Evolutionary conservation across 2,797 vertebrate genomes (phyloP), one percentile per base, ranked within the genome.

Genomic region (Sarcoramphus papa): DNA sequence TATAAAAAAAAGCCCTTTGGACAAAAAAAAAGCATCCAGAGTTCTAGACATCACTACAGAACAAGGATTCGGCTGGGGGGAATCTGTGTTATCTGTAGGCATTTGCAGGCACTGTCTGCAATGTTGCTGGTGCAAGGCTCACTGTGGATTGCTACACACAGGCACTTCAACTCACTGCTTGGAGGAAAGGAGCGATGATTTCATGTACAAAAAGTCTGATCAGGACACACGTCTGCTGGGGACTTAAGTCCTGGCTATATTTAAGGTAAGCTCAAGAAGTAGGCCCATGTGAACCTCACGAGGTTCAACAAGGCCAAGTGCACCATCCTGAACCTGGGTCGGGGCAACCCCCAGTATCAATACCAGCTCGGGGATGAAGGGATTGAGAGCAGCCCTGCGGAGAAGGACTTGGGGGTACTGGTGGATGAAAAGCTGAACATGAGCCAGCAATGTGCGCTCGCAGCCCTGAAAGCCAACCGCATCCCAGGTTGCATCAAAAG

Each of bases 61-160:
- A 72, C 47, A 41, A 5, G 19, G 41, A 76, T 40, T 50, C 28
- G 35, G n/a, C 25, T 4, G 3, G n/a, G 50, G 33, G 6, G 40
- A 77, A 48, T 24, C 23, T 19, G 35, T 64, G 74, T 11, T 82
- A 48, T 35, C 15, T 45, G 62, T 6, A 60, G 41, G 59, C 14
- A 17, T 65, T 69, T 59, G 50, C 41, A 56, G 24, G 56, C 14
- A 13, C 47, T 6, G 21, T 31, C 31, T 73, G 81, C 76, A 64
- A 9, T 1, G 3, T 1, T 11, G 35, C 50, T 24, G 21, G 18
- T 6, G 12, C 0, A 2, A 63, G n/a, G 45, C 50, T 69, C 45
- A 6, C 54, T 37, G 31, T 12, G 56, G 15, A 40, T 16, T 35
- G 72, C 53, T 30, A 15, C 1, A 57, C 27, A 68, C 27, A n/a